Conservation (phyloP, 2,888 invertebrate species). For the Holacanthella duospinosa region DNA sequence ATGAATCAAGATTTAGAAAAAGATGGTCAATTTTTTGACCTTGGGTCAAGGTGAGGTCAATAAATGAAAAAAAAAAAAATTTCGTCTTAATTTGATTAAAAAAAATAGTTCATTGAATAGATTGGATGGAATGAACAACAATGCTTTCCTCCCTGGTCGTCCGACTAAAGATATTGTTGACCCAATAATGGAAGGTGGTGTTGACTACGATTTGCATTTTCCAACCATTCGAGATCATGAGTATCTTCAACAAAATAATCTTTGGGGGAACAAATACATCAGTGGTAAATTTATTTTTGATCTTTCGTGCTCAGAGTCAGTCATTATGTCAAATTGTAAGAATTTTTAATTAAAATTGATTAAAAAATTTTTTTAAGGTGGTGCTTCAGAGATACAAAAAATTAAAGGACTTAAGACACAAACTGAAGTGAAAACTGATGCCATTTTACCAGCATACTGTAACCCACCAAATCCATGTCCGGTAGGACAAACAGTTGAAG, state of each 20-base stretch:
- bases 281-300: conserved; percentile 40
- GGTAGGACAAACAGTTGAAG: conserved; percentile 76
- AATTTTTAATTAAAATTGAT: no score
- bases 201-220: conserved; percentile 58
- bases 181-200: conserved; percentile 58
- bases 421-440: conserved; percentile 76
- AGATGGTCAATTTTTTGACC: conserved; percentile 24
- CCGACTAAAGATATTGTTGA: conserved; percentile 33
- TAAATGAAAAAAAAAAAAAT: no score
- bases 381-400: conserved; percentile 6
- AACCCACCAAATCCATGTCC: conserved; percentile 99
- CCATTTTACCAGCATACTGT: conserved; percentile 85
- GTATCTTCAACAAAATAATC: conserved; percentile 68
- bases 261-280: conserved; percentile 55
- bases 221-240: conserved; percentile 78
- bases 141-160: conserved; percentile 29
- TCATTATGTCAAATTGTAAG: no score
- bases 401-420: conserved; percentile 55
- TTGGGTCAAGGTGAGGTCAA: conserved; percentile 27
- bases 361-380: conserved; percentile 4
- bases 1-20: conserved; percentile 31
- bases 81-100: no score
- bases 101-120: background rate
- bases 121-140: conserved; percentile 14
- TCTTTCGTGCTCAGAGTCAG: no score